A percentile compares a stretch with the other conserved stretches of the same genome.
Evolutionary conservation across 2,888 invertebrate species (phyloP).

Genomic region (Platynereis dumerilii): DNA sequence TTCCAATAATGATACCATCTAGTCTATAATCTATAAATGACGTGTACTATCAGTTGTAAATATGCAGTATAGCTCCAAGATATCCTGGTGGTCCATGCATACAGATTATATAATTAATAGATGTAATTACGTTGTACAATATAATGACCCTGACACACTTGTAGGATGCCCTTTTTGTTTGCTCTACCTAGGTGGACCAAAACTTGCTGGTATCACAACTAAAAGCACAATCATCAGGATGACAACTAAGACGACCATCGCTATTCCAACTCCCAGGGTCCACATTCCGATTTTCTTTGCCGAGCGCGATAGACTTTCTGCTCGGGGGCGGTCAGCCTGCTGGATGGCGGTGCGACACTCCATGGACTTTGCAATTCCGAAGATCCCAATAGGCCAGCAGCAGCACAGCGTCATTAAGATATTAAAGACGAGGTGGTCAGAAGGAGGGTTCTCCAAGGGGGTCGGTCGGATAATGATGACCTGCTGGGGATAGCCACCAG

Average conservation of each 20-base stretch:
- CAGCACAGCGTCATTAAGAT: slow-evolving; percentile 36
- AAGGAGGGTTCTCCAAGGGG: slow-evolving; percentile 30
- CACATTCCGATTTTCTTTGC: slow-evolving; percentile 21
- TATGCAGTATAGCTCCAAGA: too few relatives aligned
- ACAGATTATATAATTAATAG: too few relatives aligned
- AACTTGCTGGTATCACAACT: too few relatives aligned
- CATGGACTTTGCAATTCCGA: slow-evolving; percentile 32
- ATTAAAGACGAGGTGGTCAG: slow-evolving; percentile 30
- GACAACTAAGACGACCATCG: slow-evolving; percentile 10
- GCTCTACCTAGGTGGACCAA: too few relatives aligned
- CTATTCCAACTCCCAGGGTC: slow-evolving; percentile 32
- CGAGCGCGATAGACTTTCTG: slow-evolving; percentile 6
- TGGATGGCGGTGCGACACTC: slow-evolving; percentile 31
- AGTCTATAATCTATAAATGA: too few relatives aligned
- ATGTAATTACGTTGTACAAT: too few relatives aligned
- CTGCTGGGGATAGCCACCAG: slow-evolving; percentile 9
- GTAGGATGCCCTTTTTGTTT: too few relatives aligned
- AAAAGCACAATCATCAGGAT: slow-evolving; percentile 7
- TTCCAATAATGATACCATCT: too few relatives aligned
- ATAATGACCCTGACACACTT: too few relatives aligned
- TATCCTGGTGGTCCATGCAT: too few relatives aligned
- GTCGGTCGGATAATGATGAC: slow-evolving; percentile 8
- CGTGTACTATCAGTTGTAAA: too few relatives aligned
- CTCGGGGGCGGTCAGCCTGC: slow-evolving; percentile 15
- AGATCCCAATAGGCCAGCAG: slow-evolving; percentile 36